phyloP scores from a whole-genome alignment of 1,140 invertebrate species.

The Cyphomyrmex costatus region DNA sequence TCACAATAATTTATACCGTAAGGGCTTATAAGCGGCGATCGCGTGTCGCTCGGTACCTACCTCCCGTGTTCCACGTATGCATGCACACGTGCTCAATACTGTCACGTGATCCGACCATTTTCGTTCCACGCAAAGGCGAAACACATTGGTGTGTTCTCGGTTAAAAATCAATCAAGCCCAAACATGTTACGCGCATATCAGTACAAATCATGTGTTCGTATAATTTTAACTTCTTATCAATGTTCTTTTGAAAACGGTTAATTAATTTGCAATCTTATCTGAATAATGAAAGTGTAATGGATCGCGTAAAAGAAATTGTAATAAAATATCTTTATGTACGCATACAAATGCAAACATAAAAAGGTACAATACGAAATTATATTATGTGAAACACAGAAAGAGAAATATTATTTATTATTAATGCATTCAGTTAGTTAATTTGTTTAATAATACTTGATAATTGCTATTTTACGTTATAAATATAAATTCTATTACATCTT shows the following conservation, averaged over 20 bases:
- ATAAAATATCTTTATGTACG: neutral
- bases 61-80: conserved; percentile 67
- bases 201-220: conserved; percentile 10
- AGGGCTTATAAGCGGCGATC: conserved; percentile 82
- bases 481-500: neutral
- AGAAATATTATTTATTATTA: no score
- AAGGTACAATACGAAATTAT: neutral
- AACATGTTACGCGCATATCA: conserved; percentile 13
- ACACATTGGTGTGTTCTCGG: conserved; percentile 37
- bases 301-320: neutral
- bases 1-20: conserved; percentile 85
- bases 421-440: no score
- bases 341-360: neutral
- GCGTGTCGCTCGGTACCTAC: conserved; percentile 81
- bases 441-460: neutral
- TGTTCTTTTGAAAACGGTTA: neutral
- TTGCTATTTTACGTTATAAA: conserved; percentile 10
- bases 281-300: neutral
- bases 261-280: conserved; percentile 38
- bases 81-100: conserved; percentile 67
- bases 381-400: no score
- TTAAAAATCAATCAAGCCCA: conserved; percentile 71
- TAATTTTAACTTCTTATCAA: conserved; percentile 46
- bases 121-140: conserved; percentile 70
- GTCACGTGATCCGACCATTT: conserved; percentile 75